Conservation (phyloP, 92 coral and sea anemone genomes). For the Palythoa grandis region DNA sequence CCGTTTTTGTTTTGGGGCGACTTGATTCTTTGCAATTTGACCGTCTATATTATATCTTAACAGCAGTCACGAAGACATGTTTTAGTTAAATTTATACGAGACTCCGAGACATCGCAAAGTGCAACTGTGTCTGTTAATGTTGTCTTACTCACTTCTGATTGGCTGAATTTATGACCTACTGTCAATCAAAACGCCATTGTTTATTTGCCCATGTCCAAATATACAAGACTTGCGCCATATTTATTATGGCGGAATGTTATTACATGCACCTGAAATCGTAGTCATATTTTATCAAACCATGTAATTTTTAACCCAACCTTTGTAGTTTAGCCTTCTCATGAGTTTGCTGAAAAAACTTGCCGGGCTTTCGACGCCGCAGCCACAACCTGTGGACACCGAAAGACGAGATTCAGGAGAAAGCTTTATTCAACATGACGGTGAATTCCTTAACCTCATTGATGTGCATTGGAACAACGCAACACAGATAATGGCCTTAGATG, state of each 20-base stretch:
- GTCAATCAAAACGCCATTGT: slow-evolving; percentile 22
- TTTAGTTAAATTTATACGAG: not conserved
- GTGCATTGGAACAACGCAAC: slow-evolving; percentile 87
- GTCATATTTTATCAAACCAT: not conserved
- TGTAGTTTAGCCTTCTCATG: slow-evolving; percentile 48
- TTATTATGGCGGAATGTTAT: slow-evolving; percentile 19
- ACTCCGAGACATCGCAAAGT: not conserved
- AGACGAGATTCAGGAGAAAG: slow-evolving; percentile 57
- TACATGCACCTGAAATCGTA: not conserved
- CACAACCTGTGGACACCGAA: slow-evolving; percentile 63
- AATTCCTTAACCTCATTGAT: slow-evolving; percentile 74
- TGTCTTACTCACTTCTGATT: slow-evolving; percentile 10
- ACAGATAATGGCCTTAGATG: slow-evolving; percentile 81
- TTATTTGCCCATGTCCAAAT: slow-evolving; percentile 2
- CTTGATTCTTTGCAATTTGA: too few species aligned
- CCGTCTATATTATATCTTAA: too few species aligned
- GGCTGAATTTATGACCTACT: not conserved
- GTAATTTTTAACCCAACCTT: not conserved
- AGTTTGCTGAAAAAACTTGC: slow-evolving; percentile 81
- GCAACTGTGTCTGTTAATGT: not conserved
- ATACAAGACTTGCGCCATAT: slow-evolving; percentile 22
- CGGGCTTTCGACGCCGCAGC: slow-evolving; percentile 69
- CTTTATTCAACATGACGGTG: slow-evolving; percentile 52
- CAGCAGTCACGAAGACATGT: too few species aligned
- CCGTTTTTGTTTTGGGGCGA: too few species aligned